phyloP scores from a whole-genome alignment of 53 echinoderm and acorn worm species.

The Paelopatides confundens region DNA sequence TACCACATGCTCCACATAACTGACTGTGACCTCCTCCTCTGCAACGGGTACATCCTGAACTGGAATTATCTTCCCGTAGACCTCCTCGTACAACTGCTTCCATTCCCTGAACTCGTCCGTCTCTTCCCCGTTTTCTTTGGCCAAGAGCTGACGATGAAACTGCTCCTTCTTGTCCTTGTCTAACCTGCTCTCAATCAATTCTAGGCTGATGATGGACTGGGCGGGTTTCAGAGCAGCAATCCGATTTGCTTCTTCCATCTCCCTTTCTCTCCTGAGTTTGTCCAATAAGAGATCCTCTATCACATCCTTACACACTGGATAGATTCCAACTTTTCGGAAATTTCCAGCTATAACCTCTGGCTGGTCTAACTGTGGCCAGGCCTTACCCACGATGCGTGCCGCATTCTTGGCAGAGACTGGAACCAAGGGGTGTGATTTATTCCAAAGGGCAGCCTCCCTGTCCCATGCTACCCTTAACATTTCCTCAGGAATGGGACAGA shows the following conservation, averaged over 20 bases:
- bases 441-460: slow-evolving; percentile 33
- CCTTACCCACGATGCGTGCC: slow-evolving; percentile 48
- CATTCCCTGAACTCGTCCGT: slow-evolving; percentile 52
- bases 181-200: slow-evolving; percentile 52
- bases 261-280: slow-evolving; percentile 11
- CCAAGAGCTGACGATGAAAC: slow-evolving; percentile 51
- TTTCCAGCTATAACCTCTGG: slow-evolving; percentile 39
- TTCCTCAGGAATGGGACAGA: slow-evolving; percentile 43
- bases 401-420: slow-evolving; percentile 48
- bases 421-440: slow-evolving; percentile 36
- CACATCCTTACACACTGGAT: slow-evolving; percentile 56
- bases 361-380: slow-evolving; percentile 56
- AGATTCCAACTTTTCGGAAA: slow-evolving; percentile 61
- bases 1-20: slow-evolving; percentile 38
- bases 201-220: slow-evolving; percentile 41
- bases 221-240: slow-evolving; percentile 25
- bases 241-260: slow-evolving; percentile 10
- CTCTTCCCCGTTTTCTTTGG: slow-evolving; percentile 50
- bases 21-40: slow-evolving; percentile 35
- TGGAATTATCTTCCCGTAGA: slow-evolving; percentile 42
- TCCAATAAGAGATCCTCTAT: slow-evolving; percentile 10
- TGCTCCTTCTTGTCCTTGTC: slow-evolving; percentile 60
- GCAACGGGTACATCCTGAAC: slow-evolving; percentile 29
- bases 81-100: slow-evolving; percentile 67
- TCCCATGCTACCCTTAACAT: slow-evolving; percentile 13